A percentile compares a stretch with the other conserved stretches of the same genome.
phyloP scores from a whole-genome alignment of 2,113 vertebrate genomes.

The Vulpes lagopus region DNA sequence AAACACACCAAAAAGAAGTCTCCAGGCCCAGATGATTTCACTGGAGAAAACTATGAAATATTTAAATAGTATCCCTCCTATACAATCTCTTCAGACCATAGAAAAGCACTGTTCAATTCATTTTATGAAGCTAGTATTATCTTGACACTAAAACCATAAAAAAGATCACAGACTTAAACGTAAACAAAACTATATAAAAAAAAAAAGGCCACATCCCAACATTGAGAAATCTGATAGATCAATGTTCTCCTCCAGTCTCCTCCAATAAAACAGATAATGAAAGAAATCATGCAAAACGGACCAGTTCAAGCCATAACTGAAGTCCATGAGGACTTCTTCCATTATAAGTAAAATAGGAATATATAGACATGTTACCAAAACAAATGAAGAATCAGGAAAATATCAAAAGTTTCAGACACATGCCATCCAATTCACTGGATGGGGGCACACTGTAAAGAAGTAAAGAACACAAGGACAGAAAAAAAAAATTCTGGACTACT shows the following conservation, averaged over 20 bases:
- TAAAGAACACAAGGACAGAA: neutral
- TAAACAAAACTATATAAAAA: neutral
- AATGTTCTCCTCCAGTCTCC: neutral
- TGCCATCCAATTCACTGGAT: slow-evolving; percentile 89
- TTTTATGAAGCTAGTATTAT: neutral
- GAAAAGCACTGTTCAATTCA: neutral
- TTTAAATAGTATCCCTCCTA: neutral
- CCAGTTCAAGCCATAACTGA: slow-evolving; percentile 91
- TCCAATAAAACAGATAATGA: slow-evolving; percentile 89
- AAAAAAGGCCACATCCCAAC: neutral
- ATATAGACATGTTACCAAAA: slow-evolving; percentile 80
- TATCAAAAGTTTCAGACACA: slow-evolving; percentile 81
- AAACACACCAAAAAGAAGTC: neutral
- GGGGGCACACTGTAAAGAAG: slow-evolving; percentile 67
- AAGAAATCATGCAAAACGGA: slow-evolving; percentile 89
- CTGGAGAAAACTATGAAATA: neutral
- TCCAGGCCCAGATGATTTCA: neutral
- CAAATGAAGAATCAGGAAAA: slow-evolving; percentile 72
- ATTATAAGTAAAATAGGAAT: slow-evolving; percentile 89
- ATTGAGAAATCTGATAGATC: neutral
- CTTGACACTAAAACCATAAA: neutral
- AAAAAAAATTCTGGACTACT: slow-evolving; percentile 78
- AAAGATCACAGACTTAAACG: neutral
- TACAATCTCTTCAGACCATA: neutral
- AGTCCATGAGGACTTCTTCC: slow-evolving; percentile 89